Percentiles rank a stretch among this genome's conserved stretches.
Evolutionary conservation across 1,140 invertebrate genomes (phyloP).

Genomic region (Drosophila lini): DNA sequence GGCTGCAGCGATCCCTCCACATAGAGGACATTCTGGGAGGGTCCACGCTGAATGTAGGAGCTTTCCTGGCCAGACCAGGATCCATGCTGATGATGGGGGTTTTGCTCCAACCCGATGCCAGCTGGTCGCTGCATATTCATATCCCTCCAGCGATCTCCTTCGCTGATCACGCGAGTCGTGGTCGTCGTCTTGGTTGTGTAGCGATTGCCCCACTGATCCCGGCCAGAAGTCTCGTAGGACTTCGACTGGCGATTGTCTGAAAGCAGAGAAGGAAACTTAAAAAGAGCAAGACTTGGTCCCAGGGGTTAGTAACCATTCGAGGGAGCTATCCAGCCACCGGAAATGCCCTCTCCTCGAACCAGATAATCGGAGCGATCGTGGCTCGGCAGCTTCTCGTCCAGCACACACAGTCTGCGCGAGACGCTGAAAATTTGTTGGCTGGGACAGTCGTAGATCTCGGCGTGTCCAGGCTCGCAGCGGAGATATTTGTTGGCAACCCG

Average conservation of each 20-base stretch:
- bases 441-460: constrained; percentile 43
- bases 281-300: neutral
- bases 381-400: constrained; percentile 34
- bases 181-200: constrained; percentile 37
- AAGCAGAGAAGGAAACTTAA: constrained; percentile 30
- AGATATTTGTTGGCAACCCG: constrained; percentile 87
- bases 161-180: constrained; percentile 18
- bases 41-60: constrained; percentile 38
- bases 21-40: constrained; percentile 62
- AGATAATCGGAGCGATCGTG: constrained; percentile 56
- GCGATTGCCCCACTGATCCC: constrained; percentile 28
- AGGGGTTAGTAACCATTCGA: constrained; percentile 64
- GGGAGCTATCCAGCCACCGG: constrained; percentile 42
- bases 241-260: constrained; percentile 60
- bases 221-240: constrained; percentile 15
- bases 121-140: constrained; percentile 75
- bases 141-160: constrained; percentile 68
- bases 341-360: neutral
- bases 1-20: constrained; percentile 74
- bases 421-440: constrained; percentile 63
- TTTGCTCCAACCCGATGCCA: constrained; percentile 44
- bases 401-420: constrained; percentile 52
- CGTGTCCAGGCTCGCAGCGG: constrained; percentile 85
- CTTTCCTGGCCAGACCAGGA: constrained; percentile 55
- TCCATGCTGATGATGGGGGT: constrained; percentile 1